Conservation (phyloP, 53 echinoderm and acorn worm genomes). For the Holothuria scabra region DNA sequence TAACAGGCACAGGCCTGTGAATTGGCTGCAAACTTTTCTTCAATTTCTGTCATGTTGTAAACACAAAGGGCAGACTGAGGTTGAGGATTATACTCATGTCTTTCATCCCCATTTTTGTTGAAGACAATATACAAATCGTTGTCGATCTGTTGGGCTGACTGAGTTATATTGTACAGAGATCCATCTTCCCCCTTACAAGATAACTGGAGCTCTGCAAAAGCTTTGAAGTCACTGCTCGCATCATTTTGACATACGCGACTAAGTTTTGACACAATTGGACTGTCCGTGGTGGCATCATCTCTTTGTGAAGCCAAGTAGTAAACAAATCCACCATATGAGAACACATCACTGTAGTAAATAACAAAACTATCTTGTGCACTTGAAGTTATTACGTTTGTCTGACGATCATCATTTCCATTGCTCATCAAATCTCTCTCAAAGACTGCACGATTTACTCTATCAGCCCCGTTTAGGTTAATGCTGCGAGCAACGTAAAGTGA, state of each 20-base stretch:
- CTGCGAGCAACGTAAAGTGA: conserved; percentile 1
- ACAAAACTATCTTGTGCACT: not conserved
- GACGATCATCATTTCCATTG: not conserved
- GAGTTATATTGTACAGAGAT: not conserved
- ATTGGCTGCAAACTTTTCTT: conserved; percentile 56
- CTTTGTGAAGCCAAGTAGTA: conserved; percentile 17
- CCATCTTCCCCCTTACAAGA: not conserved
- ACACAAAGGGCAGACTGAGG: conserved; percentile 70
- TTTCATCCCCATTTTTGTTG: not conserved
- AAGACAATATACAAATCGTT: conserved; percentile 6
- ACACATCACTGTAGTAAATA: conserved; percentile 1
- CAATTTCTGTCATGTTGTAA: conserved; percentile 67
- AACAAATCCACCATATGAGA: not conserved
- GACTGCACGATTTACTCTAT: not conserved
- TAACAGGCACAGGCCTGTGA: conserved; percentile 2
- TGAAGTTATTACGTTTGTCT: not conserved
- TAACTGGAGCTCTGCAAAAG: conserved; percentile 1
- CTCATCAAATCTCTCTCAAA: not conserved
- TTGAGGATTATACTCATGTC: conserved; percentile 17
- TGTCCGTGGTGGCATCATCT: not conserved
- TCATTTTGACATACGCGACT: not conserved
- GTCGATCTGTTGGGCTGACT: not conserved
- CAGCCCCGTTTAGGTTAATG: not conserved
- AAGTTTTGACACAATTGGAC: not conserved
- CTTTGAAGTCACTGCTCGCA: not conserved